These are phyloP conservation scores for Eulimnadia texana DNA, from an alignment of 1,140 invertebrate genomes.

Conservation along the genomic window DNA sequence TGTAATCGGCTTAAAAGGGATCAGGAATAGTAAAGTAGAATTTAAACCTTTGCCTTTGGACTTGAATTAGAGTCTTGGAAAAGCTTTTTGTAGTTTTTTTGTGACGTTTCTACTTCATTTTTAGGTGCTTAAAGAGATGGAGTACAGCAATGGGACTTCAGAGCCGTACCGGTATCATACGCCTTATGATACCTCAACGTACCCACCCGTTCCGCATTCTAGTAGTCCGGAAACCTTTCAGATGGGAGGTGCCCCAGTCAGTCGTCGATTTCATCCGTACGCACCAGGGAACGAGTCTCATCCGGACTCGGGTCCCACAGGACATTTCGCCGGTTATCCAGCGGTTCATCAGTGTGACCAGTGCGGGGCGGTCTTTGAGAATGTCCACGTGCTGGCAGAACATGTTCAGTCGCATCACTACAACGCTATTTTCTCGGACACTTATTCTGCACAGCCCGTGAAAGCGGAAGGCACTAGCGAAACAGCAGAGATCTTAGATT, in stretches of 20 bases:
- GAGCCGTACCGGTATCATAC: constrained; percentile 17
- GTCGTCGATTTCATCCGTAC: constrained; percentile 32
- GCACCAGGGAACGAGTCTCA: background rate
- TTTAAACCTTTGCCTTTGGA: no score
- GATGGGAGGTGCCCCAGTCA: background rate
- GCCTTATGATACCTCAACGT: constrained; percentile 12
- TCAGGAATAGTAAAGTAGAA: no score
- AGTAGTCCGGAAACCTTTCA: constrained; percentile 16
- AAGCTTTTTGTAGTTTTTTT: no score
- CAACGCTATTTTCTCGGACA: constrained; percentile 16
- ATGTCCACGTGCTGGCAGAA: constrained; percentile 48
- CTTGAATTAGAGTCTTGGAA: no score
- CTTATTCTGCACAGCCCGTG: background rate
- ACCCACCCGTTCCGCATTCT: background rate
- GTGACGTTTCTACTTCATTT: no score
- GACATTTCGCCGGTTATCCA: constrained; percentile 38
- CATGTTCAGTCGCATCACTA: constrained; percentile 48
- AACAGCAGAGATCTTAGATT: constrained; percentile 63
- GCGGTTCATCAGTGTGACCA: constrained; percentile 59
- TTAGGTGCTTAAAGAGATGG: no score
- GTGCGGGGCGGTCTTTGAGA: constrained; percentile 58
- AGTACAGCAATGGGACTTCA: constrained; percentile 19
- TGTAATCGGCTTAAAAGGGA: no score
- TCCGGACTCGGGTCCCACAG: background rate
- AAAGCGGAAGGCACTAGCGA: constrained; percentile 32